Conservation (phyloP, 1,140 invertebrate species). For the Amyelois transitella region DNA sequence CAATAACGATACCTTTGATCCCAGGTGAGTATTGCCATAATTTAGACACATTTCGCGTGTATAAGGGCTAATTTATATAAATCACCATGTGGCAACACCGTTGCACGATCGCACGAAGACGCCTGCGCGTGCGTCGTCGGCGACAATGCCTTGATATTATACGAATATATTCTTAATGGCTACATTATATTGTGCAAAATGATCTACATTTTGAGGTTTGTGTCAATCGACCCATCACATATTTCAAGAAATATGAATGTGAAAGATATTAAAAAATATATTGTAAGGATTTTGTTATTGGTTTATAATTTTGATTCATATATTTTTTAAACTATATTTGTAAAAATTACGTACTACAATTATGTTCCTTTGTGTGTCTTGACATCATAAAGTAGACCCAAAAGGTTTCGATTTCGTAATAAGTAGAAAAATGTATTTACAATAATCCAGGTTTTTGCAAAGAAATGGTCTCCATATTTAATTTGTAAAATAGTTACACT, state of each 20-base stretch:
- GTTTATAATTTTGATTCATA: no score
- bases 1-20: constrained; percentile 5
- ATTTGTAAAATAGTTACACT: no score
- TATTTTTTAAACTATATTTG: no score
- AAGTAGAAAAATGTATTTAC: no score
- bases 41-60: constrained; percentile 40
- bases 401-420: no score
- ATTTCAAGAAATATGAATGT: background rate
- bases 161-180: background rate
- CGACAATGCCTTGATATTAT: constrained; percentile 28
- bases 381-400: no score
- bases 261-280: background rate
- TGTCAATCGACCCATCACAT: background rate
- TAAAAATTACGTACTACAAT: no score
- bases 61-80: constrained; percentile 47
- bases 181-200: background rate
- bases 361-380: no score
- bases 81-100: constrained; percentile 39
- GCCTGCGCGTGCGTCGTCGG: constrained; percentile 21
- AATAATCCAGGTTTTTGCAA: no score
- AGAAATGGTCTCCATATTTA: no score
- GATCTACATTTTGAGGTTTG: background rate
- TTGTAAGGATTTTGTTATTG: no score
- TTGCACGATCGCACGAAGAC: constrained; percentile 47
- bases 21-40: constrained; percentile 25